Conservation (phyloP, 2,888 invertebrate genomes). For the Hemistola chrysoprasaria region DNA sequence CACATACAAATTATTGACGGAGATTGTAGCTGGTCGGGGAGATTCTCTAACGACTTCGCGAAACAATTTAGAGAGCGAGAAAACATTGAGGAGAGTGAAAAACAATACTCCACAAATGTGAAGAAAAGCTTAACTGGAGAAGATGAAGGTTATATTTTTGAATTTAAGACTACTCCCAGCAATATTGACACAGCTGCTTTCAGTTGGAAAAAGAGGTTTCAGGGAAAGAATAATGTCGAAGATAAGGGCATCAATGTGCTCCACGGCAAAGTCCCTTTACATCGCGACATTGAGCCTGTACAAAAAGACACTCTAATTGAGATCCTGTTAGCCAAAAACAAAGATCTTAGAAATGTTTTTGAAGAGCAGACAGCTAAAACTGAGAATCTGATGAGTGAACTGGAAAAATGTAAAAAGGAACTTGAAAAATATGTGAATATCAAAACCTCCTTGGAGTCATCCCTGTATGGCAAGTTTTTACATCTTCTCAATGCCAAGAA, state of each 20-base stretch:
- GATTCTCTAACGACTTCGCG: constrained; percentile 46
- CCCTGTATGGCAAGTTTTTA: constrained; percentile 62
- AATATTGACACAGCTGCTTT: constrained; percentile 41
- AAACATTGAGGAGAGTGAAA: constrained; percentile 40
- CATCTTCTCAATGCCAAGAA: constrained; percentile 65
- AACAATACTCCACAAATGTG: constrained; percentile 46
- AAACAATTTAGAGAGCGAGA: constrained; percentile 39
- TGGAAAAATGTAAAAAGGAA: constrained; percentile 48
- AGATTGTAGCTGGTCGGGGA: constrained; percentile 53
- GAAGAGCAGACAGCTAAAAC: constrained; percentile 30
- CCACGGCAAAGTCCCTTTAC: constrained; percentile 50
- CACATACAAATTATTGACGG: constrained; percentile 51
- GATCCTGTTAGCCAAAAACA: constrained; percentile 51
- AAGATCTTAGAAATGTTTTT: constrained; percentile 33
- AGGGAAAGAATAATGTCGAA: too few relatives aligned
- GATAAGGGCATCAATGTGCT: constrained; percentile 35
- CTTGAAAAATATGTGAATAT: constrained; percentile 48
- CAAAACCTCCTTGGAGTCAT: constrained; percentile 50
- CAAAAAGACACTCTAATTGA: constrained; percentile 51
- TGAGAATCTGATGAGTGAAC: constrained; percentile 33
- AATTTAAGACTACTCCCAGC: constrained; percentile 31
- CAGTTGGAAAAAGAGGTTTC: constrained; percentile 53
- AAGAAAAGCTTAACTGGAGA: constrained; percentile 35
- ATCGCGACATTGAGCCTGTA: constrained; percentile 29
- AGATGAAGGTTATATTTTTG: constrained; percentile 35